Percentiles rank a stretch among this genome's conserved stretches.
Evolutionary conservation across 1,140 invertebrate species (phyloP).

Genomic region (Conus betulinus): DNA sequence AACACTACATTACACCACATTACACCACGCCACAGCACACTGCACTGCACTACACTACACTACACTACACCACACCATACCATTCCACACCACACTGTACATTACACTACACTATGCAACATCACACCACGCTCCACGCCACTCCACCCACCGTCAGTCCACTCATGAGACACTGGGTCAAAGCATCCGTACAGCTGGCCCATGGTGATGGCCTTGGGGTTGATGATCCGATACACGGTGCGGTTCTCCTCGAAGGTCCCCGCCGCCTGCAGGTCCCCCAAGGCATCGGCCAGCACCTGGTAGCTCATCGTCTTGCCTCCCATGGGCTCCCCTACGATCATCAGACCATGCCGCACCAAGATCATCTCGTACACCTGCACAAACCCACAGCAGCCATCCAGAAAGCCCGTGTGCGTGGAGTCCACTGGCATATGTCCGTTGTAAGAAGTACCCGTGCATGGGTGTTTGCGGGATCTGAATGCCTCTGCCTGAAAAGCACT

Average conservation of each 20-base stretch:
- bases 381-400: too few species aligned
- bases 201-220: slow-evolving; percentile 77
- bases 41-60: too few species aligned
- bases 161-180: slow-evolving; percentile 76
- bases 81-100: too few species aligned
- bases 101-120: slow-evolving; percentile 77
- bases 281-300: slow-evolving; percentile 82
- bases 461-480: too few species aligned
- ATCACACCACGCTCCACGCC: background rate
- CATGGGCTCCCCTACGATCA: slow-evolving; percentile 76
- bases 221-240: slow-evolving; percentile 73
- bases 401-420: too few species aligned
- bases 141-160: slow-evolving; percentile 74
- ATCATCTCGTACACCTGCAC: slow-evolving; percentile 77
- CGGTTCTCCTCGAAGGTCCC: slow-evolving; percentile 69
- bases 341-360: slow-evolving; percentile 79
- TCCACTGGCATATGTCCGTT: too few species aligned
- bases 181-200: slow-evolving; percentile 77
- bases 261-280: slow-evolving; percentile 79
- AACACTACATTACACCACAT: too few species aligned
- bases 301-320: slow-evolving; percentile 79
- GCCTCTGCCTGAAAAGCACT: too few species aligned
- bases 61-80: too few species aligned
- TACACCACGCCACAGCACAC: too few species aligned
- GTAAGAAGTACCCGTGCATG: too few species aligned